These are phyloP conservation scores for Galbula dea DNA, from an alignment of 2,113 vertebrate species.

Conservation along the genomic window DNA sequence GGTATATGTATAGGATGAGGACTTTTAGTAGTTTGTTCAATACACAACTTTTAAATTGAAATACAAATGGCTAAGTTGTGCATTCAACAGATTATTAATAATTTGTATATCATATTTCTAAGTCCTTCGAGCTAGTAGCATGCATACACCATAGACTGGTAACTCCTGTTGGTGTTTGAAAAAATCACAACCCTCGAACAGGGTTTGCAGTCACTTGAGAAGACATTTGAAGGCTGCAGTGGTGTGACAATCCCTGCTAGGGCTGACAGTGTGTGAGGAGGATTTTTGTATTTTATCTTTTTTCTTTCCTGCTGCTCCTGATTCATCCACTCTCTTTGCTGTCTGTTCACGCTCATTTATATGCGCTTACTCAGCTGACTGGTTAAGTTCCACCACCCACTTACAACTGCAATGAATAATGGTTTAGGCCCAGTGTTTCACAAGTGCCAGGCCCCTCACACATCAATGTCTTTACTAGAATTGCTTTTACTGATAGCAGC, in stretches of 20 bases:
- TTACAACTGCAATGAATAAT: slow-evolving; percentile 30
- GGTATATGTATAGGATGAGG: background rate
- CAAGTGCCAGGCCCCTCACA: slow-evolving; percentile 36
- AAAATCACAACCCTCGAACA: background rate
- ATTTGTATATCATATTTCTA: background rate
- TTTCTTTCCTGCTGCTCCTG: background rate
- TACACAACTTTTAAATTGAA: background rate
- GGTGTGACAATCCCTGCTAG: background rate
- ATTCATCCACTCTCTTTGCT: background rate
- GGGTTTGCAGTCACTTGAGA: background rate
- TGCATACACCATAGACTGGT: background rate
- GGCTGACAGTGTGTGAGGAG: background rate
- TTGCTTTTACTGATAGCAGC: slow-evolving; percentile 42
- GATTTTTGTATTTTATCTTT: background rate
- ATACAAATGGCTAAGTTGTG: background rate
- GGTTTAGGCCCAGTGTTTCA: background rate
- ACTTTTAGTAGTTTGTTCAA: background rate
- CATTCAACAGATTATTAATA: background rate
- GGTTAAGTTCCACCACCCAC: slow-evolving; percentile 23
- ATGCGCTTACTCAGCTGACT: slow-evolving; percentile 24
- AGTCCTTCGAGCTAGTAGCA: background rate
- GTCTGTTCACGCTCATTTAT: background rate
- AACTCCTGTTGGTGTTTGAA: background rate
- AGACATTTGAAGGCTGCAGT: background rate
- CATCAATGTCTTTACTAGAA: slow-evolving; percentile 33